Conservation (phyloP, 2,113 vertebrate genomes). For the Oreochromis aureus region DNA sequence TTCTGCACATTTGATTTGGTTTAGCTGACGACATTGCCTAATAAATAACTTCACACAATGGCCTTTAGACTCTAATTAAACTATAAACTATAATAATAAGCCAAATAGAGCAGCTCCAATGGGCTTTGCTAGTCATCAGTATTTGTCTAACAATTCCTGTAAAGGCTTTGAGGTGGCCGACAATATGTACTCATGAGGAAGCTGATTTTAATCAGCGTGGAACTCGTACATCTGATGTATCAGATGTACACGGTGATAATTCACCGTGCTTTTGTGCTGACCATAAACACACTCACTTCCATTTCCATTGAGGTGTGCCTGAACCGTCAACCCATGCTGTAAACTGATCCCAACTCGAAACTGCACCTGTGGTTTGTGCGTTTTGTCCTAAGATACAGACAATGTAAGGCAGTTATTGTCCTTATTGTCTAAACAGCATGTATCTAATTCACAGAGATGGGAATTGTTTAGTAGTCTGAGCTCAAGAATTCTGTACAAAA, state of each 20-base stretch:
- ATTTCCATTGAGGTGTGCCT: background rate
- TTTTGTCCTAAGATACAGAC: background rate
- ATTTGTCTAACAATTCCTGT: background rate
- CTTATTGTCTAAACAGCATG: background rate
- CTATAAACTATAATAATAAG: background rate
- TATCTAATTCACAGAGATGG: background rate
- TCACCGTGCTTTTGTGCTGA: background rate
- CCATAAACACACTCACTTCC: background rate
- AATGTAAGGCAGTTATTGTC: background rate
- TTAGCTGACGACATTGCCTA: background rate
- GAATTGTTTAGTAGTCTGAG: background rate
- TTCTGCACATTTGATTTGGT: background rate
- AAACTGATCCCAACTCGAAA: background rate
- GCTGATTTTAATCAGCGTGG: background rate
- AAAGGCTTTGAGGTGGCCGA: background rate
- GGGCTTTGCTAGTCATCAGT: background rate
- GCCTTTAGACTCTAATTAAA: constrained; percentile 39
- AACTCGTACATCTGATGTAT: background rate
- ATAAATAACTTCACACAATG: background rate
- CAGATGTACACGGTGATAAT: background rate
- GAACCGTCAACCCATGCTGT: background rate
- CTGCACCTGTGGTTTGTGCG: background rate
- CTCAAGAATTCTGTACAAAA: background rate
- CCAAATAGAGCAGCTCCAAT: background rate
- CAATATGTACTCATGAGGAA: background rate